phyloP scores from a whole-genome alignment of 2,113 vertebrate species.

The Cavia aperea region DNA sequence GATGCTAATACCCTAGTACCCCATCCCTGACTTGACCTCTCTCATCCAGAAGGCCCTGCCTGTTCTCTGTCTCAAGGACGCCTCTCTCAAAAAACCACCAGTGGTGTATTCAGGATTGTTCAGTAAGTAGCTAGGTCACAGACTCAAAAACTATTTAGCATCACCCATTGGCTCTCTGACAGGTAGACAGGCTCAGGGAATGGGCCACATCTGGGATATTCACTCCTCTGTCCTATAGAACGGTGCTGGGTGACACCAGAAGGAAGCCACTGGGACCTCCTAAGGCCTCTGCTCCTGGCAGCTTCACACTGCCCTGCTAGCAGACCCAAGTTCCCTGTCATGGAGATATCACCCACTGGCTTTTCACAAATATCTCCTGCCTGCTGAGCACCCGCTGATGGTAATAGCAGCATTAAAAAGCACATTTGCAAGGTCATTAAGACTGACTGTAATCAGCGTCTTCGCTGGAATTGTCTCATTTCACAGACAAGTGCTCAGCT shows the following conservation, averaged over 20 bases:
- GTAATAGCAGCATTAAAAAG: background rate
- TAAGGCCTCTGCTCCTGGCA: background rate
- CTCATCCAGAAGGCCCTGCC: background rate
- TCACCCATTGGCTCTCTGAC: background rate
- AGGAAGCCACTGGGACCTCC: background rate
- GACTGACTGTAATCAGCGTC: background rate
- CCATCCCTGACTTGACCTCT: background rate
- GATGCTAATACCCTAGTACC: background rate
- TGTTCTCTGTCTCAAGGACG: background rate
- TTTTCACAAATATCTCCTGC: background rate
- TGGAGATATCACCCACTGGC: background rate
- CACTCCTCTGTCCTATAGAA: background rate
- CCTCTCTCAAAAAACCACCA: background rate
- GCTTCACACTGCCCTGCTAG: background rate
- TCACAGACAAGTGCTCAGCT: background rate
- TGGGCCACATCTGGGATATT: background rate
- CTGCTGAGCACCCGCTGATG: background rate
- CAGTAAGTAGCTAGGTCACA: background rate
- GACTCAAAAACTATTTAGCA: background rate
- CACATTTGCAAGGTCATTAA: constrained; percentile 23
- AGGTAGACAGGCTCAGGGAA: no score
- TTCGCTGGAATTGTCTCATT: background rate
- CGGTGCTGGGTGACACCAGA: background rate
- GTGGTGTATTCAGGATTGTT: no score
- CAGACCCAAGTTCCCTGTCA: background rate